A percentile compares a stretch with the other conserved stretches of the same genome.
Evolutionary conservation across 2,113 vertebrate species (phyloP).

Genomic region (Odocoileus hemionus): DNA sequence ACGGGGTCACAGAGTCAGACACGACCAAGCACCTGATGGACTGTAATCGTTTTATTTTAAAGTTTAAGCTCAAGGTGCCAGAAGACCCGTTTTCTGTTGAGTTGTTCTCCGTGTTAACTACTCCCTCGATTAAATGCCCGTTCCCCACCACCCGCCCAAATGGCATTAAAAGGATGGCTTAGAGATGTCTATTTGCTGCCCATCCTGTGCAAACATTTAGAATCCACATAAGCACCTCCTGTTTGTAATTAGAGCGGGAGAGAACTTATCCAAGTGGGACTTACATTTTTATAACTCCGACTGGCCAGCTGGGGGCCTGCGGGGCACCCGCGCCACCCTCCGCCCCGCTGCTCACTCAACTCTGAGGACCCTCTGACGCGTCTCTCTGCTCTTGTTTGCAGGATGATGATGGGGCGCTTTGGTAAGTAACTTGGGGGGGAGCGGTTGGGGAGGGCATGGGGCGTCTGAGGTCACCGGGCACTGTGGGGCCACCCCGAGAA

Average conservation of each 20-base stretch:
- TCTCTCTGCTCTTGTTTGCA: conserved; percentile 77
- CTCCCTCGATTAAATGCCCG: rapidly evolving
- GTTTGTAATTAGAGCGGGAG: rapidly evolving
- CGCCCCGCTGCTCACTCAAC: rapidly evolving
- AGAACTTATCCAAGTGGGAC: rapidly evolving
- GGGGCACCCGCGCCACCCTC: rapidly evolving
- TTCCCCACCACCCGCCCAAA: background rate
- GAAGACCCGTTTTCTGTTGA: background rate
- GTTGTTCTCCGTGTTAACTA: rapidly evolving
- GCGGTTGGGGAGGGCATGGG: background rate
- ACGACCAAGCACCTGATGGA: background rate
- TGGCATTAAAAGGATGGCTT: rapidly evolving
- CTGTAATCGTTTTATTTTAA: background rate
- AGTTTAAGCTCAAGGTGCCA: background rate
- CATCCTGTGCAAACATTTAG: too few relatives aligned
- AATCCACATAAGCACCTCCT: rapidly evolving
- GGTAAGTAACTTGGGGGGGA: conserved; percentile 82
- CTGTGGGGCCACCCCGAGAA: background rate
- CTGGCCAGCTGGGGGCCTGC: rapidly evolving
- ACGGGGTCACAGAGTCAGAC: background rate
- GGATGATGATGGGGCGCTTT: conserved; percentile 96
- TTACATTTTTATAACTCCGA: rapidly evolving
- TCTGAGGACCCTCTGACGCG: background rate
- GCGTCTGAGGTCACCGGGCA: rapidly evolving
- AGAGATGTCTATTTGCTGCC: rapidly evolving